Base-by-base conservation (phyloP, 2,888 invertebrate species). In the Andrena camellia region DNA sequence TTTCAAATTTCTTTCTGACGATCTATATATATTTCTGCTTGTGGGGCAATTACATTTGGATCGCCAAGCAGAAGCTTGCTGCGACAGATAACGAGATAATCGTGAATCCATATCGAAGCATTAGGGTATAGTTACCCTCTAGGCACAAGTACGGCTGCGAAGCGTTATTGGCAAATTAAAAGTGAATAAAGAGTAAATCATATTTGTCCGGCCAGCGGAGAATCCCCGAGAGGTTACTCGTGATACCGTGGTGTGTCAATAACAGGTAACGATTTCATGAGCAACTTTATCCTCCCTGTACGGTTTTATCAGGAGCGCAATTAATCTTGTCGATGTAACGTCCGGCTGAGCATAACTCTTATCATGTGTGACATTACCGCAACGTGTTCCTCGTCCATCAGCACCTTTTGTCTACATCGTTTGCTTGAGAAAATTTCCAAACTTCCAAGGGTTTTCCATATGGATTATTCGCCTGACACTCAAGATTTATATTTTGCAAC, bases 261-360 rank as follows among this genome's bases (percentile, higher is more conserved):
- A 81, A 68, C 79, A 72, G 67, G 59, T 80, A 64, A 85, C 68
- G 72, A 80, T 86, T 86, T 78, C 68, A 77, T 68, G 73, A 68
- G 70, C 70, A 87, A 87, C 80, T 86, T 86, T 80, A 85, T 81
- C 66, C 63, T 20, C 23, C 20, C 42, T 64, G 68, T 59, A 66
- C 76, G 63, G 74, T 85, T 85, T 87, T 87, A 85, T 87, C 88
- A 63, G 60, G 52, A 75, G 63, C 67, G 78, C 88, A 83, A 87
- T 87, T 83, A 87, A 87, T 87, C 86, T 83, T 87, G 83, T 66
- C 83, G 81, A 81, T 87, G 72, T 73, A 83, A 85, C 76, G 75
- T 67, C 74, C 82, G 42, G 48, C 62, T 23, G 29, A 67, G 63
- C 73, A 79, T 75, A 77, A 74, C 64, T 84, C 69, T 78, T 80